phyloP scores from a whole-genome alignment of 2,113 vertebrate genomes.

The Chaenogobius annularis region DNA sequence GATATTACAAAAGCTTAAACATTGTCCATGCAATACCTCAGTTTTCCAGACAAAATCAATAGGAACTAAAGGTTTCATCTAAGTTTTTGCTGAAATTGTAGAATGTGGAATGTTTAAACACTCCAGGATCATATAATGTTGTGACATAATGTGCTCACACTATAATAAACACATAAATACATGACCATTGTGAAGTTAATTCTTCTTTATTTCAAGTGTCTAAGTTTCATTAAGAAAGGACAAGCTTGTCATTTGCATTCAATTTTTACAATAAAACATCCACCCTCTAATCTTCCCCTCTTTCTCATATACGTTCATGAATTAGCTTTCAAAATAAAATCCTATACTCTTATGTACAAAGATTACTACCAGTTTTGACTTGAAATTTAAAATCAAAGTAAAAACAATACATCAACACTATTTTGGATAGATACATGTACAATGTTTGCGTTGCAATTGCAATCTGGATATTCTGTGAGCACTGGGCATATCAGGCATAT shows the following conservation, averaged over 20 bases:
- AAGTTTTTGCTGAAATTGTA: too few relatives aligned
- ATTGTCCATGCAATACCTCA: not conserved
- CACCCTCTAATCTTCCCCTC: slow-evolving; percentile 51
- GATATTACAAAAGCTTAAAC: not conserved
- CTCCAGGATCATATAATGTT: not conserved
- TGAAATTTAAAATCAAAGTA: slow-evolving; percentile 51
- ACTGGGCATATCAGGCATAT: slow-evolving; percentile 51
- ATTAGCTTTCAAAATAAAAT: slow-evolving; percentile 22
- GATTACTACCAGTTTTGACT: slow-evolving; percentile 67
- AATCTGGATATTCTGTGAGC: slow-evolving; percentile 60
- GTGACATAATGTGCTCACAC: not conserved
- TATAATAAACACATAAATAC: slow-evolving; percentile 7
- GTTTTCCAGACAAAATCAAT: not conserved
- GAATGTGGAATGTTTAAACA: too few relatives aligned
- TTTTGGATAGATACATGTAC: slow-evolving; percentile 23
- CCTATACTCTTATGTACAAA: slow-evolving; percentile 79
- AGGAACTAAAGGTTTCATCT: too few relatives aligned
- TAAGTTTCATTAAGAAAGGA: slow-evolving; percentile 78
- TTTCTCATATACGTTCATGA: slow-evolving; percentile 65
- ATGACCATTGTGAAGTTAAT: slow-evolving; percentile 62
- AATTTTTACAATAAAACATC: slow-evolving; percentile 64
- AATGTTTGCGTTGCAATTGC: slow-evolving; percentile 27
- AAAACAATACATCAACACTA: slow-evolving; percentile 62
- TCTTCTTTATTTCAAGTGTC: slow-evolving; percentile 79
- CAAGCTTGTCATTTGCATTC: slow-evolving; percentile 63